phyloP scores from a whole-genome alignment of 2,888 invertebrate species.

The Xylocampa areola region DNA sequence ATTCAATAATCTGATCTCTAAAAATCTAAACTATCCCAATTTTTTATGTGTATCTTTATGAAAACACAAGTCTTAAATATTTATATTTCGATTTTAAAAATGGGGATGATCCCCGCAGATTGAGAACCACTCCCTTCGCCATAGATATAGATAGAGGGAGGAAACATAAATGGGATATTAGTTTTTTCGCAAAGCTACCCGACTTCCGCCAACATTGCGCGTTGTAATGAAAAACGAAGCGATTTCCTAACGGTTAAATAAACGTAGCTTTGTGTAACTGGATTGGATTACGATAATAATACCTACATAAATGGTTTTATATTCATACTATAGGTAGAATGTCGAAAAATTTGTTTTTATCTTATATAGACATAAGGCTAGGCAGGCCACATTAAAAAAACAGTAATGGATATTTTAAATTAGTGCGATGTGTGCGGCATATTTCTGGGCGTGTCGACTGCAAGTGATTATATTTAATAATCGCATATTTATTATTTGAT shows the following conservation, averaged over 20 bases:
- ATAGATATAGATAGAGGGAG: constrained; percentile 68
- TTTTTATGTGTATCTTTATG: background rate
- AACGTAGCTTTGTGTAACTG: constrained; percentile 54
- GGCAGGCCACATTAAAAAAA: background rate
- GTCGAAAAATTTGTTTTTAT: background rate
- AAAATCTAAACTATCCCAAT: background rate
- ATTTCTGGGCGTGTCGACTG: too few species aligned
- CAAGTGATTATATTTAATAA: too few species aligned
- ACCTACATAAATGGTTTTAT: constrained; percentile 27
- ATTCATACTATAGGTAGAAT: background rate
- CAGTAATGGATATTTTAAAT: background rate
- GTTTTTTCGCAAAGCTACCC: constrained; percentile 82
- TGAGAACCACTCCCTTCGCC: constrained; percentile 52
- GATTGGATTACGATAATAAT: constrained; percentile 38
- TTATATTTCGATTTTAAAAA: constrained; percentile 21
- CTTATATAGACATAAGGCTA: too few species aligned
- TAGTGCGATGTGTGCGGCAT: too few species aligned
- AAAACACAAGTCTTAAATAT: constrained; percentile 8
- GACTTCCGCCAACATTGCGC: constrained; percentile 73
- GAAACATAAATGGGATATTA: constrained; percentile 85
- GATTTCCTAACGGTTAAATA: constrained; percentile 75
- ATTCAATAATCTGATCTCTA: too few species aligned
- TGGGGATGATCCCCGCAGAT: constrained; percentile 43
- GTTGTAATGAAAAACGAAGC: constrained; percentile 85
- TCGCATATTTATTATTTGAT: too few species aligned